These are phyloP conservation scores for Chiroxiphia lanceolata DNA, from an alignment of 2,797 vertebrate species.

Conservation along the genomic window DNA sequence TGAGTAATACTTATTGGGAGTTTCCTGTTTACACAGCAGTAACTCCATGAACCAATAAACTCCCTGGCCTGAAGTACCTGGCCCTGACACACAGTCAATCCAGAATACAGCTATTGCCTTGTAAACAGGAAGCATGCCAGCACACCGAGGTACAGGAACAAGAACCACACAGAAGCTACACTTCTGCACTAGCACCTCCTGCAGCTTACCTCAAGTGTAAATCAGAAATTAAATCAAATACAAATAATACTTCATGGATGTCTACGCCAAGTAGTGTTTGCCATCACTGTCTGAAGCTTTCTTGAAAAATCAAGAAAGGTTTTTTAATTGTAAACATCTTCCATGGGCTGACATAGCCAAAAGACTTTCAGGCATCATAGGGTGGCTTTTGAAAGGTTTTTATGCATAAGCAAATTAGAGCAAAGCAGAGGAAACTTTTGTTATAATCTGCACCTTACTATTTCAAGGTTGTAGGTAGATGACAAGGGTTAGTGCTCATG, in stretches of 20 bases:
- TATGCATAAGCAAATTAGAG: not conserved
- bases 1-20: not conserved
- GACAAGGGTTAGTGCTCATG: not conserved
- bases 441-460: not conserved
- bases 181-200: not conserved
- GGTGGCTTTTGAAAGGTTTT: not conserved
- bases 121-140: conserved; percentile 43
- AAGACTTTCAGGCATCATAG: not conserved
- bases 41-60: not conserved
- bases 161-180: not conserved
- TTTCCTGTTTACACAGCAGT: conserved; percentile 48
- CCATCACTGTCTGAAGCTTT: not conserved
- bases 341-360: not conserved
- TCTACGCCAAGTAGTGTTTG: not conserved
- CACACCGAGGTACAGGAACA: not conserved
- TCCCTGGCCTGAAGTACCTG: not conserved
- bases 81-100: not conserved
- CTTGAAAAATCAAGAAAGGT: not conserved
- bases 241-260: not conserved
- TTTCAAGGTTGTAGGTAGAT: not conserved
- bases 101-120: not conserved
- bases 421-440: not conserved
- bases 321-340: not conserved
- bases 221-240: not conserved
- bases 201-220: not conserved